Conservation (phyloP, 2,888 invertebrate species). For the Molanna angustata region DNA sequence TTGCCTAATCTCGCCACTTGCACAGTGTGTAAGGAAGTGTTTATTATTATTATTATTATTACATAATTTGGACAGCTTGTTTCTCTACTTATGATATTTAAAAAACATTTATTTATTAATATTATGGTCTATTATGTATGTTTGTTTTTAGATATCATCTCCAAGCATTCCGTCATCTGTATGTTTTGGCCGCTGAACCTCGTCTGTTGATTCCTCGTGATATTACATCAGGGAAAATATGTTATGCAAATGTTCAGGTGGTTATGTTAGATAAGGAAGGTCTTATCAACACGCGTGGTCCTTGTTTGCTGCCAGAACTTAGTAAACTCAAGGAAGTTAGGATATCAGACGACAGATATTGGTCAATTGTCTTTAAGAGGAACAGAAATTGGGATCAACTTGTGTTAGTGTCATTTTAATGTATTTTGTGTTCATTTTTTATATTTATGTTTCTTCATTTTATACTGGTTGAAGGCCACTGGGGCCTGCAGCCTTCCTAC, state of each 20-base stretch:
- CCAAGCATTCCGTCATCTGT: slow-evolving; percentile 95
- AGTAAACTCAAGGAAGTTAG: slow-evolving; percentile 69
- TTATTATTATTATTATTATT: no score
- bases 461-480: no score
- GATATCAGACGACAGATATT: slow-evolving; percentile 83
- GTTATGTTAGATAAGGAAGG: slow-evolving; percentile 49
- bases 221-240: slow-evolving; percentile 73
- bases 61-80: no score
- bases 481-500: no score
- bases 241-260: slow-evolving; percentile 77
- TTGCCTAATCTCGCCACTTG: no score
- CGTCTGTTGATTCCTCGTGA: slow-evolving; percentile 85
- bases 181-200: slow-evolving; percentile 91
- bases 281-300: slow-evolving; percentile 66
- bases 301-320: slow-evolving; percentile 83
- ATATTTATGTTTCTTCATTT: not conserved
- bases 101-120: no score
- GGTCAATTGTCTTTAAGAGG: slow-evolving; percentile 82
- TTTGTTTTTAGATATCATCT: slow-evolving; percentile 90
- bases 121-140: no score
- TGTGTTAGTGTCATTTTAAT: slow-evolving; percentile 52
- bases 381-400: slow-evolving; percentile 82
- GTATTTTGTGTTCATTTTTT: slow-evolving; percentile 5
- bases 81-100: no score
- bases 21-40: no score